These are phyloP conservation scores for Spinibarbus caldwelli DNA, from an alignment of 2,797 vertebrate genomes.

Conservation along the genomic window DNA sequence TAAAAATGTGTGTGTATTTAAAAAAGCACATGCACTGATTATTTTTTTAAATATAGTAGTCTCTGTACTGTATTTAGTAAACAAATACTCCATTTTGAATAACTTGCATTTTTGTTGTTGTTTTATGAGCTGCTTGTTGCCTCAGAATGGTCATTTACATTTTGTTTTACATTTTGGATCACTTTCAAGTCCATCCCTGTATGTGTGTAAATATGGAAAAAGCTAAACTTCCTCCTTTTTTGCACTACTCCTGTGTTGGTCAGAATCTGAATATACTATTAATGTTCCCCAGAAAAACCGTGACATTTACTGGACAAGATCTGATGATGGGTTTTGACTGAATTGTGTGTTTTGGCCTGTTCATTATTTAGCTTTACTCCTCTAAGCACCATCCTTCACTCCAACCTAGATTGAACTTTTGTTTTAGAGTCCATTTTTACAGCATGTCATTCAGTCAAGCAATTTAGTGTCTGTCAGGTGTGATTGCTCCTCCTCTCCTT, in stretches of 20 bases:
- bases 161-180: not conserved
- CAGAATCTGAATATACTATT: not conserved
- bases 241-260: not conserved
- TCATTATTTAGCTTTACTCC: not conserved
- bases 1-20: not conserved
- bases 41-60: not conserved
- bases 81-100: not conserved
- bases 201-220: not conserved
- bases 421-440: not conserved
- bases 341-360: not conserved
- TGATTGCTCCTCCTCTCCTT: not conserved
- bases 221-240: not conserved
- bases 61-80: not conserved
- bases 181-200: not conserved
- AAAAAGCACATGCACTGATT: not conserved
- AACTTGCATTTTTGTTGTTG: not conserved
- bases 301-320: not conserved
- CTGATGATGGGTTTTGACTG: not conserved
- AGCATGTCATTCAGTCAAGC: slow-evolving; percentile 6
- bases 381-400: not conserved
- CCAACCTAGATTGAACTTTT: not conserved
- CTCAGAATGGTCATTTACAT: not conserved
- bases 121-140: not conserved
- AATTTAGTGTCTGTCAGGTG: not conserved
- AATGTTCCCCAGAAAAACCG: not conserved